These are phyloP conservation scores for Galeruca laticollis DNA, from an alignment of 2,888 invertebrate genomes.

Conservation along the genomic window DNA sequence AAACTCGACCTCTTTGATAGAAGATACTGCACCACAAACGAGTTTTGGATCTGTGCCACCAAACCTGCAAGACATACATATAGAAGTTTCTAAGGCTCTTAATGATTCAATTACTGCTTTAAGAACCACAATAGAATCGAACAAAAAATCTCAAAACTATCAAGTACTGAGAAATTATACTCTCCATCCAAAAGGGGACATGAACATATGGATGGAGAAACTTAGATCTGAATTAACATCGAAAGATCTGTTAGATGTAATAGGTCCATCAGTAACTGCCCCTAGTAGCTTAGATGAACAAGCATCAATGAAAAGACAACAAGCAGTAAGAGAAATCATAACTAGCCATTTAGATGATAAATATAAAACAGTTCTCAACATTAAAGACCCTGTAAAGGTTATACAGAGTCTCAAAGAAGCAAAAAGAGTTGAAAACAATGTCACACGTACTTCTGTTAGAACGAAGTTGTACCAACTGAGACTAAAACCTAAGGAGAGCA, in stretches of 20 bases:
- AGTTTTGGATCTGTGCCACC: not conserved
- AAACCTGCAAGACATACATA: slow-evolving; percentile 1
- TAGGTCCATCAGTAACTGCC: too few relatives aligned
- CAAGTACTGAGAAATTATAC: slow-evolving; percentile 16
- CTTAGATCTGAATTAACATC: slow-evolving; percentile 18
- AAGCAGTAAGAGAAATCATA: slow-evolving; percentile 28
- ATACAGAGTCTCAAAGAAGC: slow-evolving; percentile 18
- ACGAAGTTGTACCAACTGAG: slow-evolving; percentile 22
- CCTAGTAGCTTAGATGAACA: slow-evolving; percentile 6
- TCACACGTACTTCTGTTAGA: slow-evolving; percentile 13
- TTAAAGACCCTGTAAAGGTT: slow-evolving; percentile 23
- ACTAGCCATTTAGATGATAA: slow-evolving; percentile 22
- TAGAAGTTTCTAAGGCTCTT: slow-evolving; percentile 15
- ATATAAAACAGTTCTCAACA: slow-evolving; percentile 20
- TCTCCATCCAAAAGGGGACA: slow-evolving; percentile 1
- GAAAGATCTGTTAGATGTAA: slow-evolving; percentile 19
- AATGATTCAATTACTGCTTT: slow-evolving; percentile 12
- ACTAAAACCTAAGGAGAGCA: slow-evolving; percentile 18
- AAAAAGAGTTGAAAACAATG: slow-evolving; percentile 24
- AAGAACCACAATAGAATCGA: slow-evolving; percentile 6
- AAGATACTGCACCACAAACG: not conserved
- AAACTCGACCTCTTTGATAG: not conserved
- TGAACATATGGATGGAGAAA: slow-evolving; percentile 15
- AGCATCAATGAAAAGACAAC: slow-evolving; percentile 1
- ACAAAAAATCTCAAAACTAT: slow-evolving; percentile 12